These are phyloP conservation scores for Drosophila dives DNA, from an alignment of 2,888 invertebrate species.

Conservation along the genomic window DNA sequence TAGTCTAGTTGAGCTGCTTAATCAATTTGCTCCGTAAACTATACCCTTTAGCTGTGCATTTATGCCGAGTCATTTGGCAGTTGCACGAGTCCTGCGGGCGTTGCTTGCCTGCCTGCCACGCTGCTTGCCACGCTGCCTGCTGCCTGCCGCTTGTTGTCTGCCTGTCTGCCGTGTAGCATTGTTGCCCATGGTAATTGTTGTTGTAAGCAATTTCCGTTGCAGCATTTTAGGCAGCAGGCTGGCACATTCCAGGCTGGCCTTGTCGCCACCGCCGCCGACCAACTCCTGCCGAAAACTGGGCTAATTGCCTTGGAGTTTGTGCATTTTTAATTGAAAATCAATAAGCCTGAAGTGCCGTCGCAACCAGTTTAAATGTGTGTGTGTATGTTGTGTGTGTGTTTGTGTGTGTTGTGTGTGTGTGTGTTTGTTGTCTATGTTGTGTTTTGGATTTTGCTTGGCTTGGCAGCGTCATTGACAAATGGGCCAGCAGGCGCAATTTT, in stretches of 20 bases:
- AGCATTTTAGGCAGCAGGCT: slow-evolving; percentile 51
- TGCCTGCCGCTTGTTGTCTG: background rate
- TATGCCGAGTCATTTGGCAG: slow-evolving; percentile 24
- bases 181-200: slow-evolving; percentile 60
- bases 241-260: slow-evolving; percentile 17
- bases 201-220: slow-evolving; percentile 78
- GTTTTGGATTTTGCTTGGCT: slow-evolving; percentile 30
- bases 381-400: slow-evolving; percentile 8
- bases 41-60: slow-evolving; percentile 3
- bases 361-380: slow-evolving; percentile 15
- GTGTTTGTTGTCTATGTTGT: slow-evolving; percentile 3
- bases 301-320: slow-evolving; percentile 75
- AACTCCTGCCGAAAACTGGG: slow-evolving; percentile 59
- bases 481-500: slow-evolving; percentile 29
- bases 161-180: slow-evolving; percentile 10
- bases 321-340: slow-evolving; percentile 81
- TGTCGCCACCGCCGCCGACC: slow-evolving; percentile 9
- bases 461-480: slow-evolving; percentile 48
- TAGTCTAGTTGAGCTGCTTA: background rate
- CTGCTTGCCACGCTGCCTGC: too few species aligned
- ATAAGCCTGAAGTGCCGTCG: slow-evolving; percentile 57
- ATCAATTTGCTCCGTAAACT: background rate
- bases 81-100: slow-evolving; percentile 1
- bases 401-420: slow-evolving; percentile 15
- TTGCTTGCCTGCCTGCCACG: background rate